phyloP scores from a whole-genome alignment of 2,888 invertebrate species.

The Lordiphosa fenestrarum region DNA sequence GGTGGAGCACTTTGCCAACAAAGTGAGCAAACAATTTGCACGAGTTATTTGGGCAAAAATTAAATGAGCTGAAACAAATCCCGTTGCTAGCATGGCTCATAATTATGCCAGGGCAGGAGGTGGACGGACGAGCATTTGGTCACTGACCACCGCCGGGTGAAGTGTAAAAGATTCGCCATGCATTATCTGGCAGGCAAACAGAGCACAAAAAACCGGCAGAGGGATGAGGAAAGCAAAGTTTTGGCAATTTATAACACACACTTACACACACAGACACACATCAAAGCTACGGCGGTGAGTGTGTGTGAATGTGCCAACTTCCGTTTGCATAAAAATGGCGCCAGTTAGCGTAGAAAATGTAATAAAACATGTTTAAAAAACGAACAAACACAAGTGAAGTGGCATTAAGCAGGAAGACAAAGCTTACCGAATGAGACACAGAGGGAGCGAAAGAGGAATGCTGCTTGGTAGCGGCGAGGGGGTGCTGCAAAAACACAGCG shows the following conservation, averaged over 20 bases:
- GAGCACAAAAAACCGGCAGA: too few species aligned
- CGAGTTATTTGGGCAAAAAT: conserved; percentile 61
- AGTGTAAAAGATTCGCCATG: too few species aligned
- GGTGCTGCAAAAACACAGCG: conserved; percentile 46
- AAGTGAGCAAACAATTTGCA: conserved; percentile 61
- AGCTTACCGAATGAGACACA: conserved; percentile 3
- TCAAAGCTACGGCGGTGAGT: not conserved
- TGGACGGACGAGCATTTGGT: too few species aligned
- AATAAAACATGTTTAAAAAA: conserved; percentile 70
- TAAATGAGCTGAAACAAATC: conserved; percentile 22
- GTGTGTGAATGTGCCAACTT: conserved; percentile 35
- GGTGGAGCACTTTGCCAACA: conserved; percentile 48
- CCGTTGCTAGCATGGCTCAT: too few species aligned
- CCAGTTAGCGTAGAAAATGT: conserved; percentile 49
- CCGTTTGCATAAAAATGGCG: conserved; percentile 67
- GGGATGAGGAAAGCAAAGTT: conserved; percentile 26
- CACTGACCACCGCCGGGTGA: too few species aligned
- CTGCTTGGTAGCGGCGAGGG: not conserved
- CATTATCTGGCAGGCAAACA: too few species aligned
- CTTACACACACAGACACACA: conserved; percentile 9
- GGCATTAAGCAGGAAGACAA: conserved; percentile 45
- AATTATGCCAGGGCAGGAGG: too few species aligned
- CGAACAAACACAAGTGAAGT: conserved; percentile 49
- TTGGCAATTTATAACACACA: conserved; percentile 66
- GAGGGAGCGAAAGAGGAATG: conserved; percentile 9